Percentiles rank a stretch among this genome's conserved stretches.
Evolutionary conservation across 2,888 invertebrate genomes (phyloP).

Genomic region (Plebejus melissa): DNA sequence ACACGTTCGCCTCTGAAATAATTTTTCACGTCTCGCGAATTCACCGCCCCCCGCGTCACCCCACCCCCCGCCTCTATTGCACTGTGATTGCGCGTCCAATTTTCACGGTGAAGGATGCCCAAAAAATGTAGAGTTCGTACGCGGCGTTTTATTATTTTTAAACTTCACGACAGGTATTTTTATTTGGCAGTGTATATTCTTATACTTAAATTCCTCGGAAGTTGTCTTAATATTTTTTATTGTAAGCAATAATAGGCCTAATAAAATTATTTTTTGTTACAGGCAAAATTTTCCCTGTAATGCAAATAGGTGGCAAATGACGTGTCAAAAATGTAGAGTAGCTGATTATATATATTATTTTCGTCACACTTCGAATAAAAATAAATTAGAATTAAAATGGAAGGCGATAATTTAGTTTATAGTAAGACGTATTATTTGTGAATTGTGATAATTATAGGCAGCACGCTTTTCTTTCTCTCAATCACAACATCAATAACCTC

Average conservation of each 20-base stretch:
- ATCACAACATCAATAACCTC: no score
- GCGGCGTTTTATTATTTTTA: constrained; percentile 1
- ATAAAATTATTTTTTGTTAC: background rate
- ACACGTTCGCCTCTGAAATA: constrained; percentile 72
- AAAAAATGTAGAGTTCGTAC: constrained; percentile 13
- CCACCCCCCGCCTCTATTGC: constrained; percentile 54
- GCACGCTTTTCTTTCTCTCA: no score
- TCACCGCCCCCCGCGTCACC: constrained; percentile 69
- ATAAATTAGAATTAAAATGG: no score
- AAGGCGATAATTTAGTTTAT: no score
- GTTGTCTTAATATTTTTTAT: background rate
- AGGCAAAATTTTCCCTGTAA: background rate
- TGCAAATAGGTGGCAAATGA: constrained; percentile 1
- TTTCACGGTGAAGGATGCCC: constrained; percentile 8
- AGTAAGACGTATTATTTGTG: no score
- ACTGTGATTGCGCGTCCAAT: constrained; percentile 37
- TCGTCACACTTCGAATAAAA: no score
- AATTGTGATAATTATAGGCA: no score
- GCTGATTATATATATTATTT: background rate
- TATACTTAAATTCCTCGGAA: background rate
- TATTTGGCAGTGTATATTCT: background rate
- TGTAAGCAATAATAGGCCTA: background rate
- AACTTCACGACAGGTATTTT: background rate
- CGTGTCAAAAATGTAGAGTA: background rate
- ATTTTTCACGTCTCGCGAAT: constrained; percentile 66